Conservation (phyloP, 2,113 vertebrate species). For the Syngnathus scovelli region DNA sequence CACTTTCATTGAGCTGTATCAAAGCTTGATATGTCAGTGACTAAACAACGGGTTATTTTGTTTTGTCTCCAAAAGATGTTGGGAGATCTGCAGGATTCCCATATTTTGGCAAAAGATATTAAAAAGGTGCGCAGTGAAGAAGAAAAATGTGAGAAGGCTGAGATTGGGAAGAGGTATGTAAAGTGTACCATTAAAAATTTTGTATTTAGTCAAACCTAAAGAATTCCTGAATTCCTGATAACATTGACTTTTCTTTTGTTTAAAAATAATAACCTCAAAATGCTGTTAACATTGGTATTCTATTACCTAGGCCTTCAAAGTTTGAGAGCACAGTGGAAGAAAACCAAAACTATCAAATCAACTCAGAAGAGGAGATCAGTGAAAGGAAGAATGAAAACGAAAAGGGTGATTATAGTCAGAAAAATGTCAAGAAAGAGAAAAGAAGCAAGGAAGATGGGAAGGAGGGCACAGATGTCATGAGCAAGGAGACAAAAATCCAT, state of each 20-base stretch:
- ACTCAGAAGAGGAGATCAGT: not conserved
- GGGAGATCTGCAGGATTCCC: not conserved
- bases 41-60: not conserved
- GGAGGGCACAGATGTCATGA: not conserved
- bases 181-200: not conserved
- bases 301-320: not conserved
- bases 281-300: not conserved
- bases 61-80: not conserved
- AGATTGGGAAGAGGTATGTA: not conserved
- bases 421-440: not conserved
- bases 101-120: not conserved
- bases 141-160: not conserved
- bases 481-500: not conserved
- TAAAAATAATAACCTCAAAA: not conserved
- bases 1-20: not conserved
- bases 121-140: not conserved
- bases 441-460: not conserved
- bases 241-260: not conserved
- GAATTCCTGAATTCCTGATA: not conserved
- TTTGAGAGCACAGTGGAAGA: too few species aligned
- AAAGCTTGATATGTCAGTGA: not conserved
- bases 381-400: not conserved
- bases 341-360: not conserved
- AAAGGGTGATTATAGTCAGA: not conserved
- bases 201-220: not conserved